A percentile compares a stretch with the other conserved stretches of the same genome.
Conservation (phyloP, 2,888 invertebrate species). For the Fissipunctia ypsillon region DNA sequence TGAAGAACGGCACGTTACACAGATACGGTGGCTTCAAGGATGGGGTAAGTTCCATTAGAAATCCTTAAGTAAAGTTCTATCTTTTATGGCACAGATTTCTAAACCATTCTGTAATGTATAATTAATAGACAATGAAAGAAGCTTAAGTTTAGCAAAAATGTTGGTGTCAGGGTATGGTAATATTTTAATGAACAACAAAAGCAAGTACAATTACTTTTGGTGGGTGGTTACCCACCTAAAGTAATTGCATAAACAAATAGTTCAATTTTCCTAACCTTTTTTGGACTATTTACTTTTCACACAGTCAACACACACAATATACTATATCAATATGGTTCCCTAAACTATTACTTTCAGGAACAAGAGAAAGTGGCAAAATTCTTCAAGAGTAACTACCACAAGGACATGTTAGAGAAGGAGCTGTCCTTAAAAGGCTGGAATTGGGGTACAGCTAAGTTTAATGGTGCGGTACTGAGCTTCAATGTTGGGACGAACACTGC, state of each 20-base stretch:
- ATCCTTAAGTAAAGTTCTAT: background rate
- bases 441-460: conserved; percentile 99
- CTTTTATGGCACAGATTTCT: background rate
- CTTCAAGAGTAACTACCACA: conserved; percentile 95
- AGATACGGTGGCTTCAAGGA: conserved; percentile 99
- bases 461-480: conserved; percentile 96
- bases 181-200: background rate
- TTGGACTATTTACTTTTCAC: background rate
- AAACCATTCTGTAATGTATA: background rate
- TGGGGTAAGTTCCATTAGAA: conserved; percentile 88
- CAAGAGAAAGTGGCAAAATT: conserved; percentile 98
- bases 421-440: conserved; percentile 99
- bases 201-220: no score
- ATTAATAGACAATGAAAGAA: background rate
- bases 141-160: background rate
- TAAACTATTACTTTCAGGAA: conserved; percentile 91
- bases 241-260: background rate
- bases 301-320: background rate
- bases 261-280: background rate
- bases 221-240: background rate
- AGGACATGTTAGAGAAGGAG: conserved; percentile 97
- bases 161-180: background rate
- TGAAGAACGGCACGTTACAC: conserved; percentile 97
- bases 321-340: no score
- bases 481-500: conserved; percentile 96